Evolutionary conservation across 2,888 invertebrate species (phyloP).

Genomic region (Platerodrilus igneus): DNA sequence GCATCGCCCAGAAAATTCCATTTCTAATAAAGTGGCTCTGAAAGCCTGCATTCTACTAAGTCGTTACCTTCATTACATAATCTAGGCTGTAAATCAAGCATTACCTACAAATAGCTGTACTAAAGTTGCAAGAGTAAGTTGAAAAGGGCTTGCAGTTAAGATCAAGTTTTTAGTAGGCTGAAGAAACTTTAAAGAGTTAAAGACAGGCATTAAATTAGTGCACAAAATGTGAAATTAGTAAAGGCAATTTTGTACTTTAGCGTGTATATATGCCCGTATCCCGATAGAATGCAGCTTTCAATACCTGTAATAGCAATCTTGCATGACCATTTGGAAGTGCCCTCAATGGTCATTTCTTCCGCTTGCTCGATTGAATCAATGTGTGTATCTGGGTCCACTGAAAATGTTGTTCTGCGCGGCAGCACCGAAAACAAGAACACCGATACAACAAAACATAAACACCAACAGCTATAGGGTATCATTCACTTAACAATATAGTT

Average conservation of each 20-base stretch:
- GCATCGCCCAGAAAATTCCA: too few relatives aligned
- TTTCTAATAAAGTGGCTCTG: too few relatives aligned
- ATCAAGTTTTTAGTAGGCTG: constrained; percentile 12
- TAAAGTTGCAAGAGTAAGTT: constrained; percentile 12
- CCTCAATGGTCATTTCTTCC: constrained; percentile 96
- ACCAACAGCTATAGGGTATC: constrained; percentile 32
- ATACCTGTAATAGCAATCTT: constrained; percentile 99
- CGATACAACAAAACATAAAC: constrained; percentile 42
- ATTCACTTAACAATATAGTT: constrained; percentile 13
- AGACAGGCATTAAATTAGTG: constrained; percentile 23
- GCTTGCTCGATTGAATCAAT: constrained; percentile 97
- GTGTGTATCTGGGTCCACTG: constrained; percentile 96
- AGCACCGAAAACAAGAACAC: constrained; percentile 49
- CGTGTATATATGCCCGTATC: constrained; percentile 33
- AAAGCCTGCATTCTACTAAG: too few relatives aligned
- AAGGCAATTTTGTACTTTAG: constrained; percentile 39
- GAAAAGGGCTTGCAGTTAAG: constrained; percentile 12
- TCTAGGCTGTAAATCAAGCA: constrained; percentile 14
- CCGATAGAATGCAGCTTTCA: constrained; percentile 51
- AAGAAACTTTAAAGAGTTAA: constrained; percentile 17
- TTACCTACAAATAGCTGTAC: constrained; percentile 14
- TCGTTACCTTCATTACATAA: too few relatives aligned
- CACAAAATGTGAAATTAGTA: constrained; percentile 25
- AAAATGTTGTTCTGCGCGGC: constrained; percentile 86
- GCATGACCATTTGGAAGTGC: constrained; percentile 99